Evolutionary conservation across 2,888 invertebrate genomes (phyloP).

Genomic region (Drosophila lutescens): DNA sequence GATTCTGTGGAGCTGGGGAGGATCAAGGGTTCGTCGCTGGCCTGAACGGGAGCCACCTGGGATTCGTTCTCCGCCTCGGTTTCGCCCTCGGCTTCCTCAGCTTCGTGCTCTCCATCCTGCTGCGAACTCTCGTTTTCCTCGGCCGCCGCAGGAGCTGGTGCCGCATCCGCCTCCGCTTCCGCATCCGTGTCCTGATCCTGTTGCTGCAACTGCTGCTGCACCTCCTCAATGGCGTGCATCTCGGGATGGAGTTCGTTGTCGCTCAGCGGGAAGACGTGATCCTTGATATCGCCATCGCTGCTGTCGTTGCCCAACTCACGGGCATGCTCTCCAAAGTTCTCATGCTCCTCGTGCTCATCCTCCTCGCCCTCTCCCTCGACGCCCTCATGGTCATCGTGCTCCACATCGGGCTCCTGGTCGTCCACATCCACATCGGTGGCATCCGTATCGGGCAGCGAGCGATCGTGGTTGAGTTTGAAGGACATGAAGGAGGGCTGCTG

Average conservation of each 20-base stretch:
- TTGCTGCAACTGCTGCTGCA: conserved; percentile 67
- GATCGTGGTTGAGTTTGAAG: conserved; percentile 80
- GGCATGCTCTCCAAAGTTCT: conserved; percentile 66
- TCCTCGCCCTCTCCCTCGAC: conserved; percentile 48
- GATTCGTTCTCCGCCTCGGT: conserved; percentile 49
- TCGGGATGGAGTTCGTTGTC: conserved; percentile 75
- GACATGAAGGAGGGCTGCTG: conserved; percentile 82
- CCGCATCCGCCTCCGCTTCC: conserved; percentile 33
- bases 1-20: conserved; percentile 71
- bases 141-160: conserved; percentile 35
- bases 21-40: conserved; percentile 38
- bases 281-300: conserved; percentile 66
- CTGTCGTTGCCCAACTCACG: conserved; percentile 65
- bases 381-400: conserved; percentile 45
- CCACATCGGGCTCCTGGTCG: conserved; percentile 59
- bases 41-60: conserved; percentile 30
- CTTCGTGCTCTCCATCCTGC: conserved; percentile 59
- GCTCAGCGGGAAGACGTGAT: conserved; percentile 70
- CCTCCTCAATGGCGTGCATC: conserved; percentile 70
- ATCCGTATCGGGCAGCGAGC: conserved; percentile 57
- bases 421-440: conserved; percentile 64
- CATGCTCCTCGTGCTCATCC: conserved; percentile 46
- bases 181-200: conserved; percentile 50
- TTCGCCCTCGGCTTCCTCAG: conserved; percentile 31
- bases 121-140: conserved; percentile 50